phyloP scores from a whole-genome alignment of 2,888 invertebrate genomes.

The Orthosia gracilis region DNA sequence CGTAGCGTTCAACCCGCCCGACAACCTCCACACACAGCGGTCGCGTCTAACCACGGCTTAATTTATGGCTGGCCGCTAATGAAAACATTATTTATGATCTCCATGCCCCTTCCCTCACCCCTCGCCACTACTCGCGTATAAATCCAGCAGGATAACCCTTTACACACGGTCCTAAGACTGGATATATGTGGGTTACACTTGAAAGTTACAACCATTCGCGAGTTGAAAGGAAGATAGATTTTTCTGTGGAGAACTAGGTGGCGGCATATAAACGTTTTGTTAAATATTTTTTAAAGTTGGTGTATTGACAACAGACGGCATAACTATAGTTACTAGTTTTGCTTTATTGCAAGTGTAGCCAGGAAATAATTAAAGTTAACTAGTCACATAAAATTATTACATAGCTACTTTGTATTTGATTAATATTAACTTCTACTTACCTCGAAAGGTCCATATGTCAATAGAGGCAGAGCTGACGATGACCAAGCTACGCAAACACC shows the following conservation, averaged over 20 bases:
- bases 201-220: constrained; percentile 17
- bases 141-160: constrained; percentile 50
- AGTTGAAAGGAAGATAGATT: constrained; percentile 3
- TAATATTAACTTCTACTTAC: constrained; percentile 64
- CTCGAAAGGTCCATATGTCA: constrained; percentile 71
- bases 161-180: constrained; percentile 22
- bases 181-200: constrained; percentile 36
- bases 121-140: constrained; percentile 44
- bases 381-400: too few species aligned
- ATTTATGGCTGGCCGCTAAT: constrained; percentile 75
- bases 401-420: not conserved
- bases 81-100: constrained; percentile 77
- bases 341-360: too few species aligned
- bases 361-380: too few species aligned
- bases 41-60: constrained; percentile 50
- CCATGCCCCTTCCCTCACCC: constrained; percentile 26
- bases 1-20: constrained; percentile 26
- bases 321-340: too few species aligned
- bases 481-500: constrained; percentile 92
- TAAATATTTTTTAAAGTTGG: too few species aligned
- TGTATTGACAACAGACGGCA: too few species aligned
- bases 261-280: too few species aligned
- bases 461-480: constrained; percentile 88
- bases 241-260: too few species aligned
- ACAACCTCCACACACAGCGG: constrained; percentile 26